phyloP scores from a whole-genome alignment of 2,797 vertebrate species.

The Cirrhinus mrigala region DNA sequence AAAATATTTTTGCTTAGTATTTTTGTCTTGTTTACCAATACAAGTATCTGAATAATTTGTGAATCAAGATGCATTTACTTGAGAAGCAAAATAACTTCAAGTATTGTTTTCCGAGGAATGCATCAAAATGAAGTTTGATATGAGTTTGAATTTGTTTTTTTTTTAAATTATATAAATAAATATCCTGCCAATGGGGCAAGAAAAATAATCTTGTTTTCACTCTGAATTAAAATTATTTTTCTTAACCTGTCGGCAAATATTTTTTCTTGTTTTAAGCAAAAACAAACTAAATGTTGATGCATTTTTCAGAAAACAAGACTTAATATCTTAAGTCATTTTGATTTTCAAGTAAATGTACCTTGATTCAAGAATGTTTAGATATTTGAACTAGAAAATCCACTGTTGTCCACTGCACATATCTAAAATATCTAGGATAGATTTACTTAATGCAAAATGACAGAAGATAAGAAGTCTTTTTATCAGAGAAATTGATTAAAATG shows the following conservation, averaged over 20 bases:
- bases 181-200: too few species aligned
- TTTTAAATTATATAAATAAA: background rate
- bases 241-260: background rate
- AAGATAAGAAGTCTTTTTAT: background rate
- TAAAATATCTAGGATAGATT: background rate
- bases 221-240: background rate
- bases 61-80: background rate
- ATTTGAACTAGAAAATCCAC: background rate
- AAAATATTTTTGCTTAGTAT: too few species aligned
- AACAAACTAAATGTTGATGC: too few species aligned
- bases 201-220: background rate
- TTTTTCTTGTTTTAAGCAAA: background rate
- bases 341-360: background rate
- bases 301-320: too few species aligned
- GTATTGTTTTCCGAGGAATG: background rate
- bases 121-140: too few species aligned
- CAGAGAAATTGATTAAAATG: background rate
- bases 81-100: background rate
- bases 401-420: background rate
- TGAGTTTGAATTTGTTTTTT: background rate
- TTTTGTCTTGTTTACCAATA: background rate
- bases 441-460: background rate
- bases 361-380: background rate
- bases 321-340: background rate
- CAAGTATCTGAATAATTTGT: background rate